Conservation (phyloP, 1,140 invertebrate genomes). For the Monomorium pharaonis region DNA sequence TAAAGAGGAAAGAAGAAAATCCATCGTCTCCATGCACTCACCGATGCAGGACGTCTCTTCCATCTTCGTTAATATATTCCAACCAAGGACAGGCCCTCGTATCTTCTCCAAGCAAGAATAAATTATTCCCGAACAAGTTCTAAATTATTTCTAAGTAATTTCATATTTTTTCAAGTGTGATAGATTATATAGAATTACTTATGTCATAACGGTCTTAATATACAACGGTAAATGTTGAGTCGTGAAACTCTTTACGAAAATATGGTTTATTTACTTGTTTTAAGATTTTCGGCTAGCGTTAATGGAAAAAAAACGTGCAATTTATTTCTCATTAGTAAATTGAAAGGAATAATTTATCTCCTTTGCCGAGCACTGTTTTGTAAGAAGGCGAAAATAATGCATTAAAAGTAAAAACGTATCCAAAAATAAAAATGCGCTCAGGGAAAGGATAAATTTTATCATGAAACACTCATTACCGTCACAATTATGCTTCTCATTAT, state of each 20-base stretch:
- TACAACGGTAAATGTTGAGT: background rate
- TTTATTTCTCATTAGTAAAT: background rate
- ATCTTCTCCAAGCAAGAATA: slow-evolving; percentile 20
- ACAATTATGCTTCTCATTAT: slow-evolving; percentile 53
- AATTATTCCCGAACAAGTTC: slow-evolving; percentile 33
- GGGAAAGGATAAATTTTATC: background rate
- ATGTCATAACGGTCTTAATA: background rate
- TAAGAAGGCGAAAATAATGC: background rate
- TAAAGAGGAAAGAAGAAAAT: slow-evolving; percentile 52
- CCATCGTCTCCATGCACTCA: slow-evolving; percentile 58
- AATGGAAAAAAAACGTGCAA: background rate
- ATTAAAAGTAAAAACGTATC: no score
- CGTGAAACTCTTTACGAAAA: background rate
- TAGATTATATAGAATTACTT: background rate
- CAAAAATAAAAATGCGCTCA: no score
- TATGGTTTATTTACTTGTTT: background rate
- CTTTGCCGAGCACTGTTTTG: background rate
- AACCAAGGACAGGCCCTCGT: background rate
- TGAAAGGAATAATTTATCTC: background rate
- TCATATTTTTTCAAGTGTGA: background rate
- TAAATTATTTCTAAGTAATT: background rate
- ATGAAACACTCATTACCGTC: slow-evolving; percentile 45
- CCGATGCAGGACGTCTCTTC: slow-evolving; percentile 45
- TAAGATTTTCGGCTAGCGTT: background rate
- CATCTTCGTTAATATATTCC: slow-evolving; percentile 59